Evolutionary conservation across 2,888 invertebrate species (phyloP).

Genomic region (Leucophenga montana): DNA sequence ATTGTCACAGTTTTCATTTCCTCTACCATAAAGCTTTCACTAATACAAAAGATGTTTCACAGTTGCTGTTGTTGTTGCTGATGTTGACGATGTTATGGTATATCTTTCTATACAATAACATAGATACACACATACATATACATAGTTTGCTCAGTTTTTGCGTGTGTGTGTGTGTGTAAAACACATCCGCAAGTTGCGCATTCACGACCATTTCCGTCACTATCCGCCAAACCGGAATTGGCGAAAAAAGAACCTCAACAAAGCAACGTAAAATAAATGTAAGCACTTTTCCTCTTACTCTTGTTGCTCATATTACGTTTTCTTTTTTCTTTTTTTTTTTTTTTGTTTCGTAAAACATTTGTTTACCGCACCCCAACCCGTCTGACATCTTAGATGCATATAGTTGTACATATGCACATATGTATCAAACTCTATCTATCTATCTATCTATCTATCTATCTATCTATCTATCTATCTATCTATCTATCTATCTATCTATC

Average conservation of each 20-base stretch:
- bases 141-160: too few relatives aligned
- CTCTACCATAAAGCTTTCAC: background rate
- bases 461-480: too few relatives aligned
- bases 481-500: too few relatives aligned
- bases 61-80: background rate
- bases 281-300: background rate
- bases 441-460: too few relatives aligned
- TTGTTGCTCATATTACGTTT: too few relatives aligned
- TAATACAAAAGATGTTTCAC: background rate
- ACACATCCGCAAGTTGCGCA: background rate
- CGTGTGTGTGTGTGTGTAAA: background rate
- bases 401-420: background rate
- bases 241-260: background rate
- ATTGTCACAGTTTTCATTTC: background rate
- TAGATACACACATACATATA: too few relatives aligned
- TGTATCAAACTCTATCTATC: too few relatives aligned
- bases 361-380: background rate
- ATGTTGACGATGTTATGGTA: background rate
- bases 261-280: background rate
- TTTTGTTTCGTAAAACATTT: background rate
- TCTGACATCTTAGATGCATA: background rate
- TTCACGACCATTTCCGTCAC: conserved; percentile 8
- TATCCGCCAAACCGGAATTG: background rate
- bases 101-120: too few relatives aligned
- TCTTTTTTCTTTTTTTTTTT: too few relatives aligned